These are phyloP conservation scores for Raja brachyura DNA, from an alignment of 2,113 vertebrate genomes.

Conservation along the genomic window DNA sequence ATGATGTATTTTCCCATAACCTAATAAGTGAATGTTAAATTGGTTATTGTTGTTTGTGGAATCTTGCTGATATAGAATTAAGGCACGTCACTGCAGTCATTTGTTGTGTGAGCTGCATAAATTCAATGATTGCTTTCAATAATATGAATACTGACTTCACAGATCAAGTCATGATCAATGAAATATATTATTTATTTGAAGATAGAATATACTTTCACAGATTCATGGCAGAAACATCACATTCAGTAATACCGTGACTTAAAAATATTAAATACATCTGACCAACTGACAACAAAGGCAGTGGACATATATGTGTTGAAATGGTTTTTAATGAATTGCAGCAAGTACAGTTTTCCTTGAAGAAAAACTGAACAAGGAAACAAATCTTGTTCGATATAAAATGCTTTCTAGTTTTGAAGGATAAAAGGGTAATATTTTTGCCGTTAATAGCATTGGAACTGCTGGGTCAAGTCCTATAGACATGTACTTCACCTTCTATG, in stretches of 20 bases:
- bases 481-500: background rate
- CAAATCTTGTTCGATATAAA: background rate
- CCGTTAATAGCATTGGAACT: background rate
- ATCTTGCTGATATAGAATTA: background rate
- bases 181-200: background rate
- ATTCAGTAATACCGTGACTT: background rate
- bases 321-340: background rate
- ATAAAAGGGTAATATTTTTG: background rate
- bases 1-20: background rate
- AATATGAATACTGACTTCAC: background rate
- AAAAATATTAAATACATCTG: background rate
- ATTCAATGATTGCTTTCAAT: background rate
- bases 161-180: background rate
- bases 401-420: background rate
- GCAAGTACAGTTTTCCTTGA: background rate
- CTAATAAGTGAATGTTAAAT: background rate
- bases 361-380: no score
- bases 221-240: background rate
- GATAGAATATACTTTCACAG: background rate
- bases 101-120: background rate
- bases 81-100: background rate
- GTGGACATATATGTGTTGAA: background rate
- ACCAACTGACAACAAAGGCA: background rate
- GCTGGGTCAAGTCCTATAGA: background rate
- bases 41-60: background rate